These are phyloP conservation scores for Psilopsiagon aurifrons DNA, from an alignment of 2,113 vertebrate species.

Conservation along the genomic window DNA sequence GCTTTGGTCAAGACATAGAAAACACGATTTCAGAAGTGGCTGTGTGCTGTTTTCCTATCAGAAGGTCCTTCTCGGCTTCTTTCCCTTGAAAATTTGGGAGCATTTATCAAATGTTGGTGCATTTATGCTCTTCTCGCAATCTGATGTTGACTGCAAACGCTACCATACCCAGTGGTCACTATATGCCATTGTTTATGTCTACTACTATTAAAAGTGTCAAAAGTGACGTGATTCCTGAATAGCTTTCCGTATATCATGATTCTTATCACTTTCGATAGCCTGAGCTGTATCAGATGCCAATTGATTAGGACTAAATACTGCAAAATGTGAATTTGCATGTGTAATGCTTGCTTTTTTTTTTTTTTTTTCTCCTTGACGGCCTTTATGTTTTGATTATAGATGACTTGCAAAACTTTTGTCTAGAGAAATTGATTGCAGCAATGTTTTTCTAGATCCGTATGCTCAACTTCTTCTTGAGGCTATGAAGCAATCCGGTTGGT, in stretches of 20 bases:
- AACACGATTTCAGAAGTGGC: rapidly evolving
- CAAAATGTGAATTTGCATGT: neutral
- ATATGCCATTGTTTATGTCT: rapidly evolving
- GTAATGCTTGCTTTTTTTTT: neutral
- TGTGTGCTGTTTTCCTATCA: rapidly evolving
- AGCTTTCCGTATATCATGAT: neutral
- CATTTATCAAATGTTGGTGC: neutral
- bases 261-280: neutral
- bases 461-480: conserved; percentile 91
- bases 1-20: neutral
- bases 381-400: conserved; percentile 16
- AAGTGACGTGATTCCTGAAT: neutral
- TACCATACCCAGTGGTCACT: rapidly evolving
- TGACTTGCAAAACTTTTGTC: conserved; percentile 11
- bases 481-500: conserved; percentile 95
- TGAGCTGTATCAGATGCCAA: neutral
- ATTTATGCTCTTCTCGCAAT: rapidly evolving
- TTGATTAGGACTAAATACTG: neutral
- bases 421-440: conserved; percentile 45
- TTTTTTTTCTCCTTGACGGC: neutral
- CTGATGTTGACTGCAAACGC: neutral
- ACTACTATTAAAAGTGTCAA: rapidly evolving
- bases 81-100: neutral
- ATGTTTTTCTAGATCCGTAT: conserved; percentile 85
- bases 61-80: rapidly evolving